phyloP scores from a whole-genome alignment of 1,140 invertebrate genomes.

The Kradibia gibbosae region DNA sequence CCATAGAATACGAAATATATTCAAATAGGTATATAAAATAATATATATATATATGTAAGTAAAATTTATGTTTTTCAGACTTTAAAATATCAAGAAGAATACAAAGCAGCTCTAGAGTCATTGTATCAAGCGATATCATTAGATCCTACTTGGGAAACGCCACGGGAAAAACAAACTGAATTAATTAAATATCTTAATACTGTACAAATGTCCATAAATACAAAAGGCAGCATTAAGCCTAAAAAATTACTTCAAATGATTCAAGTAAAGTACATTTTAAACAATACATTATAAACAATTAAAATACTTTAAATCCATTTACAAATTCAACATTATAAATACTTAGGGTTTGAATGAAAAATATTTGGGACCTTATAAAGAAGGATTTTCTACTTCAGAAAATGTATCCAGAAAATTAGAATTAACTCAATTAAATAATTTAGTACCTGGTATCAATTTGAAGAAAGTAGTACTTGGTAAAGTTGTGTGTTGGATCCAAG shows the following conservation, averaged over 20 bases:
- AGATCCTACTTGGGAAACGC: constrained; percentile 84
- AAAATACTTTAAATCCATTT: constrained; percentile 51
- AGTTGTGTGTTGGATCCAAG: constrained; percentile 86
- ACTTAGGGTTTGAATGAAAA: constrained; percentile 74
- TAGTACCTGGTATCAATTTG: constrained; percentile 76
- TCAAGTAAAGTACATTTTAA: constrained; percentile 68
- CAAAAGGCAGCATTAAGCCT: constrained; percentile 83
- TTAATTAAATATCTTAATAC: constrained; percentile 80
- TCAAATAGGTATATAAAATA: neutral
- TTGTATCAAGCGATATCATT: constrained; percentile 79
- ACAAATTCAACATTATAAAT: constrained; percentile 50
- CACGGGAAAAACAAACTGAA: constrained; percentile 76
- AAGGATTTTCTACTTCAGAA: constrained; percentile 74
- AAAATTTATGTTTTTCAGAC: constrained; percentile 73
- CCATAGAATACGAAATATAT: constrained; percentile 50
- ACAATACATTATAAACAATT: constrained; percentile 26
- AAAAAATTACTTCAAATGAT: constrained; percentile 80
- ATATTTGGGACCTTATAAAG: constrained; percentile 77
- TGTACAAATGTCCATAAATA: constrained; percentile 77
- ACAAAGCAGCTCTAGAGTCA: constrained; percentile 79
- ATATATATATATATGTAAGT: constrained; percentile 34
- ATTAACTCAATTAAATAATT: constrained; percentile 69
- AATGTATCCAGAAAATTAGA: constrained; percentile 74
- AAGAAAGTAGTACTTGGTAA: constrained; percentile 83
- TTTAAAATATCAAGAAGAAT: constrained; percentile 87